These are phyloP conservation scores for Augochlora pura DNA, from an alignment of 1,140 invertebrate species.

Conservation along the genomic window DNA sequence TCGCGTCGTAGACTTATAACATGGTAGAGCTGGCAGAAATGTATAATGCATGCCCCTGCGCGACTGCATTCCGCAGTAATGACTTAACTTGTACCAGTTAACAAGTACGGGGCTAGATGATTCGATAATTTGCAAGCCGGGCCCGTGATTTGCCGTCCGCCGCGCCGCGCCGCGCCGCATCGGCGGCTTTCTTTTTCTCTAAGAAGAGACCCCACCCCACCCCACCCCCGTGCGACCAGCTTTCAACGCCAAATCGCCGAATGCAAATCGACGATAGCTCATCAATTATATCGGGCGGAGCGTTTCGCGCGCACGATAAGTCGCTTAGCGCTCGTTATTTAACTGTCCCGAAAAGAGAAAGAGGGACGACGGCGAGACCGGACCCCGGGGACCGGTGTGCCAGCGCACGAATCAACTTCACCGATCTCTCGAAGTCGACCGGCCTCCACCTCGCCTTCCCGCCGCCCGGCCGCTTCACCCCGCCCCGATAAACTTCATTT, in stretches of 20 bases:
- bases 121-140: conserved; percentile 74
- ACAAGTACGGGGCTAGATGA: conserved; percentile 71
- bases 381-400: no score
- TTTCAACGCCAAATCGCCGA: conserved; percentile 8
- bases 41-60: conserved; percentile 45
- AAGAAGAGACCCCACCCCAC: background rate
- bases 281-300: background rate
- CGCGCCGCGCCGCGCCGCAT: no score
- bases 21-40: conserved; percentile 31
- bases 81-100: conserved; percentile 74
- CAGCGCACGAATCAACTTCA: background rate
- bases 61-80: conserved; percentile 69
- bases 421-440: background rate
- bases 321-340: background rate
- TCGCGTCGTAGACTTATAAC: conserved; percentile 40
- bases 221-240: background rate
- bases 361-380: no score
- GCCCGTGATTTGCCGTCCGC: conserved; percentile 8
- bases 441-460: background rate
- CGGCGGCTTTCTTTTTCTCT: background rate
- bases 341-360: no score
- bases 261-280: conserved; percentile 9
- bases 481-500: background rate
- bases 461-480: background rate
- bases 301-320: conserved; percentile 13